These are phyloP conservation scores for Lutjanus erythropterus DNA, from an alignment of 2,113 vertebrate genomes.

Conservation along the genomic window DNA sequence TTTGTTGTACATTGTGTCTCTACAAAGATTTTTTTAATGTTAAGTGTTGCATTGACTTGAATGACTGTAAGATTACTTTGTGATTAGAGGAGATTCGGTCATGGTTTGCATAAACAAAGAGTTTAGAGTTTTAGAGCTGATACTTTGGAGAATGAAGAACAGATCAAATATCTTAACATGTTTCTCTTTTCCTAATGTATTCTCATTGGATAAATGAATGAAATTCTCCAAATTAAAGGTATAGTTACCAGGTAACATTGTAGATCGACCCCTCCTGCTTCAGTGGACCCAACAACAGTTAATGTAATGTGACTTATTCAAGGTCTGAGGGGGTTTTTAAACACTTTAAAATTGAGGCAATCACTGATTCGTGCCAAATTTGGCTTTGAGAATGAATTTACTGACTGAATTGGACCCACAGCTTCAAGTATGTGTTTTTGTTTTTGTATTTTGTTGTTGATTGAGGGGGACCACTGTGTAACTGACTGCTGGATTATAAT, in stretches of 20 bases:
- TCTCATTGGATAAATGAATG: not conserved
- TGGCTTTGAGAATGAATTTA: conserved; percentile 35
- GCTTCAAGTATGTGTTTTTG: conserved; percentile 31
- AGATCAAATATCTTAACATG: conserved; percentile 9
- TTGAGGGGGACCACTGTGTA: conserved; percentile 76
- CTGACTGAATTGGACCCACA: conserved; percentile 51
- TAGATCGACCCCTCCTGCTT: conserved; percentile 9
- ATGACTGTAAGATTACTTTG: conserved; percentile 58
- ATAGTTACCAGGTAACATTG: not conserved
- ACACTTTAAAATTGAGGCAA: conserved; percentile 39
- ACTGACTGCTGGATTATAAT: conserved; percentile 79
- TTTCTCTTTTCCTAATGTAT: not conserved
- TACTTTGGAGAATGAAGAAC: conserved; percentile 7
- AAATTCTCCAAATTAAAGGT: conserved; percentile 17
- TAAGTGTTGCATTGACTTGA: conserved; percentile 74
- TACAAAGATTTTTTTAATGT: conserved; percentile 43
- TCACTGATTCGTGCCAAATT: conserved; percentile 50
- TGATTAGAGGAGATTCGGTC: conserved; percentile 59
- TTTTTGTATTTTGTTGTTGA: conserved; percentile 36
- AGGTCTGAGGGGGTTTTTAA: conserved; percentile 19
- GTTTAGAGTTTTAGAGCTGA: conserved; percentile 18
- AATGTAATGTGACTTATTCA: conserved; percentile 22
- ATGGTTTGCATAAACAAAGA: conserved; percentile 27
- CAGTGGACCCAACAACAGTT: conserved; percentile 6
- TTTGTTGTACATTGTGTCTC: conserved; percentile 49